These are phyloP conservation scores for Oryzias celebensis DNA, from an alignment of 2,113 vertebrate species.

Conservation along the genomic window DNA sequence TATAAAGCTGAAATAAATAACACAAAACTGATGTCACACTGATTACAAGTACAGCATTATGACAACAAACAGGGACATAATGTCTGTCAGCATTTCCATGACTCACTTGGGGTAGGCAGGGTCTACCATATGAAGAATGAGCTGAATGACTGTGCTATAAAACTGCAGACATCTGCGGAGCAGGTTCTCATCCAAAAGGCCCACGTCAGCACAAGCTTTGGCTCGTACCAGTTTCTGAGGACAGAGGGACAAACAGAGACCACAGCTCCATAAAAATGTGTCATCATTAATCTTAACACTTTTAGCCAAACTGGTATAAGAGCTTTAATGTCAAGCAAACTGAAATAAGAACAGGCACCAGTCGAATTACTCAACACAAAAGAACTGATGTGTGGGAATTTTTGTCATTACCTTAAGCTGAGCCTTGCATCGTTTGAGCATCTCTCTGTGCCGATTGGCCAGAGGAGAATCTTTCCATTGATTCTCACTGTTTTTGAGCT, in stretches of 20 bases:
- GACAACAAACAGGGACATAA: conserved; percentile 5
- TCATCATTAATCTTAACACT: not conserved
- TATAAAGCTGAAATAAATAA: conserved; percentile 1
- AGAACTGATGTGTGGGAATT: not conserved
- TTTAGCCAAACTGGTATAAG: conserved; percentile 9
- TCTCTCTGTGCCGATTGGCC: conserved; percentile 92
- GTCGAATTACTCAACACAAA: too few relatives aligned
- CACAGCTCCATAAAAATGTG: conserved; percentile 26
- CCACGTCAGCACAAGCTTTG: conserved; percentile 96
- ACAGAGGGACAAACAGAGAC: conserved; percentile 48
- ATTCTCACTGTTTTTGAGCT: conserved; percentile 95
- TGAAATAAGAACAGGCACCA: too few relatives aligned
- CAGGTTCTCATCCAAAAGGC: conserved; percentile 95
- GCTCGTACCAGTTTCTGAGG: conserved; percentile 96
- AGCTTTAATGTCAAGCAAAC: not conserved
- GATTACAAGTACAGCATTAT: not conserved
- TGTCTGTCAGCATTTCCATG: not conserved
- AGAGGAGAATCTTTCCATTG: conserved; percentile 98
- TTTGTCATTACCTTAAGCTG: conserved; percentile 88
- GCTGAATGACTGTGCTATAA: conserved; percentile 97
- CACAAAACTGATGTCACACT: not conserved
- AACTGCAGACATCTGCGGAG: conserved; percentile 96
- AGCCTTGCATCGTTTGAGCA: conserved; percentile 98
- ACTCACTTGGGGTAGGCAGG: conserved; percentile 94
- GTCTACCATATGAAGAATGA: conserved; percentile 93